These are phyloP conservation scores for Phthorimaea operculella DNA, from an alignment of 1,140 invertebrate species.

Conservation along the genomic window DNA sequence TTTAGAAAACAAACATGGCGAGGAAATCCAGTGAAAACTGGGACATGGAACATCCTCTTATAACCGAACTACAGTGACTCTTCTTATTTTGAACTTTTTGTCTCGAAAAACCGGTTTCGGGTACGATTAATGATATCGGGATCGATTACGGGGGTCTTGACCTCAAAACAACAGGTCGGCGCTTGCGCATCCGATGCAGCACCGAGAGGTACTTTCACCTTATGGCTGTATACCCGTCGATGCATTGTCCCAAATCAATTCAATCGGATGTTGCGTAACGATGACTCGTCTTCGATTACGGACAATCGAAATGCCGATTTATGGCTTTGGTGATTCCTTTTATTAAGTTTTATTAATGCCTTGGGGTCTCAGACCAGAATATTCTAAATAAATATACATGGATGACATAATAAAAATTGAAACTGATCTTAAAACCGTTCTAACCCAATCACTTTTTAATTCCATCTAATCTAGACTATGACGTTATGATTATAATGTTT, in stretches of 20 bases:
- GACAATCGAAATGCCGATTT: constrained; percentile 3
- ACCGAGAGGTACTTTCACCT: constrained; percentile 13
- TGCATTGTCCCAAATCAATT: constrained; percentile 21
- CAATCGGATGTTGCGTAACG: constrained; percentile 17
- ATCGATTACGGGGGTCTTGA: neutral
- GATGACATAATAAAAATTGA: too few relatives aligned
- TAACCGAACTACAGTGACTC: too few relatives aligned
- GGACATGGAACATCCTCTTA: too few relatives aligned
- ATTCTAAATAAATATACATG: too few relatives aligned
- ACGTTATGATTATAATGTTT: too few relatives aligned
- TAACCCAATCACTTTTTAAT: too few relatives aligned
- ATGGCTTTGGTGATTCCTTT: neutral
- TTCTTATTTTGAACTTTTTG: too few relatives aligned
- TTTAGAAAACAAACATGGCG: too few relatives aligned
- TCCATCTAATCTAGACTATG: too few relatives aligned
- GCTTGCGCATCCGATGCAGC: neutral
- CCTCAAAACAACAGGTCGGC: neutral
- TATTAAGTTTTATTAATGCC: neutral
- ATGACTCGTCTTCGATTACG: constrained; percentile 10
- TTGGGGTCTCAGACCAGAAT: neutral
- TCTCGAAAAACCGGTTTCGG: too few relatives aligned
- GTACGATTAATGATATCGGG: neutral
- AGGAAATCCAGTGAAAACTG: too few relatives aligned
- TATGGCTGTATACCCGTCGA: neutral
- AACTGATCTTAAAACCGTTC: too few relatives aligned